Percentiles rank a stretch among this genome's conserved stretches.
Conservation (phyloP, 1,140 invertebrate species). For the Stenopsyche tienmushanensis region DNA sequence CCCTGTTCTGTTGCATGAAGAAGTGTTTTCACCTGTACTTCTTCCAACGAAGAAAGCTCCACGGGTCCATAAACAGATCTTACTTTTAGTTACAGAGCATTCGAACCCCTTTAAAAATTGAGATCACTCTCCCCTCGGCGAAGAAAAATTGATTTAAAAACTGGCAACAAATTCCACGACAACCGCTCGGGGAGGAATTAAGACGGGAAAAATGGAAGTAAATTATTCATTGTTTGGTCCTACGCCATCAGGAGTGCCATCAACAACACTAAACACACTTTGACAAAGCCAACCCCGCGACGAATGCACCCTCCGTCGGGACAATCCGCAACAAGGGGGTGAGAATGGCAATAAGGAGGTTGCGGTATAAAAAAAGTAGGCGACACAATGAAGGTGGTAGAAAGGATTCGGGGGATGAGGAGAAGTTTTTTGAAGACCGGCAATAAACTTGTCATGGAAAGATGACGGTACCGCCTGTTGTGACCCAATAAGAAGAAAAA, state of each 20-base stretch:
- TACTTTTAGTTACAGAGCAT: neutral
- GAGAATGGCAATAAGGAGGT: slow-evolving; percentile 8
- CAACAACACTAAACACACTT: slow-evolving; percentile 6
- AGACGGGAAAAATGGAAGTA: slow-evolving; percentile 15
- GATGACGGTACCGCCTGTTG: slow-evolving; percentile 30
- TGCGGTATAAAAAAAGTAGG: slow-evolving; percentile 14
- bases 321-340: neutral
- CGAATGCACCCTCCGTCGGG: neutral
- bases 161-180: too few relatives aligned
- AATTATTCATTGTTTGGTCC: slow-evolving; percentile 30
- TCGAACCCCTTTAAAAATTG: too few relatives aligned
- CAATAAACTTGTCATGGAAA: slow-evolving; percentile 41
- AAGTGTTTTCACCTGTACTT: too few relatives aligned
- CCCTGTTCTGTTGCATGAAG: neutral
- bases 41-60: too few relatives aligned
- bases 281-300: slow-evolving; percentile 1
- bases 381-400: slow-evolving; percentile 1
- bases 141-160: too few relatives aligned
- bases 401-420: slow-evolving; percentile 2
- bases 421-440: slow-evolving; percentile 37
- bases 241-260: slow-evolving; percentile 6
- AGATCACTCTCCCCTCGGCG: too few relatives aligned
- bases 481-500: too few relatives aligned
- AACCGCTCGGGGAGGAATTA: too few relatives aligned
- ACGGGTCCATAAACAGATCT: neutral